Evolutionary conservation across 2,113 vertebrate genomes (phyloP).

Genomic region (Prietella phreatophila): DNA sequence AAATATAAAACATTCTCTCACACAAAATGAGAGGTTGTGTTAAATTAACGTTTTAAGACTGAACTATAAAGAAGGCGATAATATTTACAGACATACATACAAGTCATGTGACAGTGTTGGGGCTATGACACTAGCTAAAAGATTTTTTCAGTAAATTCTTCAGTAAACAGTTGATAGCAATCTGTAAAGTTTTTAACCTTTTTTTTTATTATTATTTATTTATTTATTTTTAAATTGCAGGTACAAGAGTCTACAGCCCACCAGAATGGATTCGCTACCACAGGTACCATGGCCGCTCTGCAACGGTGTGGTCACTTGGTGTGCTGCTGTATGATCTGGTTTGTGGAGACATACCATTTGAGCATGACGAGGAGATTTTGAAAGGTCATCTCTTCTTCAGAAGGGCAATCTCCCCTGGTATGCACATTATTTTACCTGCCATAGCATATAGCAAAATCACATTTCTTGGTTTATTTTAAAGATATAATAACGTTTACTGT

Average conservation of each 20-base stretch:
- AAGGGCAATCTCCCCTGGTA: conserved; percentile 88
- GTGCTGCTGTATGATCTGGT: conserved; percentile 97
- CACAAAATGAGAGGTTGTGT: neutral
- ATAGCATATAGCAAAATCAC: neutral
- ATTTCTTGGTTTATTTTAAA: neutral
- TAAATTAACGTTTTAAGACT: neutral
- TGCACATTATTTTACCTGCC: neutral
- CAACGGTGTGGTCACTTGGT: conserved; percentile 95
- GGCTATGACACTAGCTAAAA: neutral
- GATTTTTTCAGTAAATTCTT: neutral
- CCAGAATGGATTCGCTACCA: conserved; percentile 97
- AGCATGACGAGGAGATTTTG: conserved; percentile 95
- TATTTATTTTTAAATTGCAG: conserved; percentile 59
- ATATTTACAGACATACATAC: neutral
- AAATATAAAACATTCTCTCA: neutral
- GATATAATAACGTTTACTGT: neutral
- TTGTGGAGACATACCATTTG: conserved; percentile 97
- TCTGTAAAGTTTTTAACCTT: too few species aligned
- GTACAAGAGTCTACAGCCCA: conserved; percentile 94
- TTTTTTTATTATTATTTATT: too few species aligned
- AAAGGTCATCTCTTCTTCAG: conserved; percentile 87
- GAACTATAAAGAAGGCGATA: neutral
- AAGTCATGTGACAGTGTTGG: neutral
- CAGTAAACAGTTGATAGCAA: neutral
- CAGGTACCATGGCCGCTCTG: conserved; percentile 92